Evolutionary conservation across 2,888 invertebrate species (phyloP), one percentile per base, ranked within the genome.

Genomic region (Hirudinaria manillensis): DNA sequence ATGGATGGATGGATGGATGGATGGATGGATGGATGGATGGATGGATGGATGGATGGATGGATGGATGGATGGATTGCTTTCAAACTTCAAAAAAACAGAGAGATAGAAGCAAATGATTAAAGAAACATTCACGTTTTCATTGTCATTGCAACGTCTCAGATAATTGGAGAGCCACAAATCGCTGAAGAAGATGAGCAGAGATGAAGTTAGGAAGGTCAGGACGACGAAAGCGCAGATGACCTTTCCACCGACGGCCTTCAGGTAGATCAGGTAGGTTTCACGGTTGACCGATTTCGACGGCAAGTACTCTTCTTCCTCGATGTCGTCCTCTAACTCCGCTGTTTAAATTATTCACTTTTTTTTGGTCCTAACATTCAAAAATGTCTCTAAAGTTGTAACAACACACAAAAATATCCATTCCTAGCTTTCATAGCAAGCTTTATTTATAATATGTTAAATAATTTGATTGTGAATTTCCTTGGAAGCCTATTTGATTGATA

Each of bases 81-180:
- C 45, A 45, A 45, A 16, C 45, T 36, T 6, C 3, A 10, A 45
- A 45, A 16, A 45, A 2, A 16, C 13, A 45, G 13, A 45, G 16
- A 45, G 16, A 61, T 3, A 56, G 13, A 56, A 56, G 27, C n/a
- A n/a, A n/a, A n/a, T n/a, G n/a, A n/a, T n/a, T n/a, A n/a, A 21
- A 56, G n/a, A 24, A 56, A 56, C 16, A 1, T 6, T 61, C n/a
- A 27, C 24, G n/a, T 29, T 61, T 61, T 2, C 24, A 27, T 16
- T 29, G 3, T 61, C 24, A 79, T 82, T 82, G 24, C 87, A 87
- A 78, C 85, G 84, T 72, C 85, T 82, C 24, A 88, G 81, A 89
- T 90, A 90, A 74, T 85, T 82, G 3, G 76, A 81, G 27, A 90
- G 84, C 89, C 89, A 89, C 87, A 88, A 88, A 71, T 88, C 87